phyloP scores from a whole-genome alignment of 2,888 invertebrate genomes.

The Trichopoda pennipes region DNA sequence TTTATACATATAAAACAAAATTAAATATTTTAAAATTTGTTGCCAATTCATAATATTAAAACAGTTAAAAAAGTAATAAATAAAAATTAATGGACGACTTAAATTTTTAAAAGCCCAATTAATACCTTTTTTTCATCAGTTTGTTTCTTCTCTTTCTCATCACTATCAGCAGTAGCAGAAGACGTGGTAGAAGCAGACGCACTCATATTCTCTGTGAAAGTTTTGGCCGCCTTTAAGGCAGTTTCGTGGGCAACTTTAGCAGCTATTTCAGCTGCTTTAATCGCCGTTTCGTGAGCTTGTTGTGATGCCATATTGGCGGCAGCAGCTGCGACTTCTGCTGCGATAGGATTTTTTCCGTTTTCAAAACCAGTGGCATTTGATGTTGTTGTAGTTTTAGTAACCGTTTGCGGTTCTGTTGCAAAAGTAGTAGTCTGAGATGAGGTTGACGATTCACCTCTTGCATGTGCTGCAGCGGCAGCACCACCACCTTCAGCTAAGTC shows the following conservation, averaged over 20 bases:
- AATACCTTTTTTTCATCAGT: conserved; percentile 44
- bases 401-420: conserved; percentile 41
- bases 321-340: conserved; percentile 39
- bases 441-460: conserved; percentile 49
- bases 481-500: conserved; percentile 74
- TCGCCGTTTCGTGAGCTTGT: conserved; percentile 25
- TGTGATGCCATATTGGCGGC: conserved; percentile 42
- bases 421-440: conserved; percentile 30
- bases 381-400: conserved; percentile 32
- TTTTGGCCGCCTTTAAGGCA: conserved; percentile 40
- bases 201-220: neutral
- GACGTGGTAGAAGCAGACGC: conserved; percentile 65
- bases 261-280: conserved; percentile 59
- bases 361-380: conserved; percentile 6
- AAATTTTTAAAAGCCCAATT: neutral
- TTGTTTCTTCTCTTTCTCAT: conserved; percentile 16
- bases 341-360: neutral
- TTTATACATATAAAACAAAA: neutral
- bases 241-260: conserved; percentile 58
- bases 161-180: neutral
- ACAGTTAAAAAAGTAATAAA: no score
- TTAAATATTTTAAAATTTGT: neutral
- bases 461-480: conserved; percentile 41
- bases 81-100: no score
- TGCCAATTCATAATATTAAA: no score